Evolutionary conservation across 1,140 invertebrate genomes (phyloP).

Genomic region (Diorhabda carinulata): DNA sequence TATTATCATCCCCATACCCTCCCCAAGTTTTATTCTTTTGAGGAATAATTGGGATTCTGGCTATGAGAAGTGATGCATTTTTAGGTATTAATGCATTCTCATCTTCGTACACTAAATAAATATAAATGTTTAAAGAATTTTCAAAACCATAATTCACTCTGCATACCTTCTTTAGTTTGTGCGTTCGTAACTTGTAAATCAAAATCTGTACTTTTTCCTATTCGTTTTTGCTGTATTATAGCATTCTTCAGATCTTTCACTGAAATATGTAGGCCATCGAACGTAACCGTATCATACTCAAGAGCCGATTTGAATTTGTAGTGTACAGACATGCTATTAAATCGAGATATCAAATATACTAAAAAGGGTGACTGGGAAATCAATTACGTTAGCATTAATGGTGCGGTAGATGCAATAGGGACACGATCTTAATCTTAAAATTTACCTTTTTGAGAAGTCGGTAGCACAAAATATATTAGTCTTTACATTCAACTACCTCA

Average conservation of each 20-base stretch:
- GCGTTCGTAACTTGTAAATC: slow-evolving; percentile 96
- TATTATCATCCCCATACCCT: slow-evolving; percentile 46
- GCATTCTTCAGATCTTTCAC: slow-evolving; percentile 90
- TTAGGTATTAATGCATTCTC: slow-evolving; percentile 89
- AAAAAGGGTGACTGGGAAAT: not conserved
- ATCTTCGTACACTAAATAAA: slow-evolving; percentile 81
- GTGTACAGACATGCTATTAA: slow-evolving; percentile 80
- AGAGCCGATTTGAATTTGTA: slow-evolving; percentile 97
- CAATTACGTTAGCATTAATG: slow-evolving; percentile 4
- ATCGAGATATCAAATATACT: slow-evolving; percentile 7
- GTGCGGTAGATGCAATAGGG: not conserved
- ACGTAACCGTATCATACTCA: slow-evolving; percentile 92
- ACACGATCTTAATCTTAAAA: not conserved
- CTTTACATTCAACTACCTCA: too few relatives aligned
- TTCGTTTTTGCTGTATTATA: slow-evolving; percentile 91
- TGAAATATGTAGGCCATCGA: slow-evolving; percentile 95
- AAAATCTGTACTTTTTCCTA: slow-evolving; percentile 91
- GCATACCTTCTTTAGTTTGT: slow-evolving; percentile 91
- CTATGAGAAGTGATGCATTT: slow-evolving; percentile 95
- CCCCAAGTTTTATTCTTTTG: slow-evolving; percentile 73
- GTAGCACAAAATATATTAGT: not conserved
- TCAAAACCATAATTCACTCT: slow-evolving; percentile 3
- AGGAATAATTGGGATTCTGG: slow-evolving; percentile 77
- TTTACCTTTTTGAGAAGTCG: not conserved
- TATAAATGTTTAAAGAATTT: not conserved